phyloP scores from a whole-genome alignment of 2,113 vertebrate genomes.

The Mobula hypostoma region DNA sequence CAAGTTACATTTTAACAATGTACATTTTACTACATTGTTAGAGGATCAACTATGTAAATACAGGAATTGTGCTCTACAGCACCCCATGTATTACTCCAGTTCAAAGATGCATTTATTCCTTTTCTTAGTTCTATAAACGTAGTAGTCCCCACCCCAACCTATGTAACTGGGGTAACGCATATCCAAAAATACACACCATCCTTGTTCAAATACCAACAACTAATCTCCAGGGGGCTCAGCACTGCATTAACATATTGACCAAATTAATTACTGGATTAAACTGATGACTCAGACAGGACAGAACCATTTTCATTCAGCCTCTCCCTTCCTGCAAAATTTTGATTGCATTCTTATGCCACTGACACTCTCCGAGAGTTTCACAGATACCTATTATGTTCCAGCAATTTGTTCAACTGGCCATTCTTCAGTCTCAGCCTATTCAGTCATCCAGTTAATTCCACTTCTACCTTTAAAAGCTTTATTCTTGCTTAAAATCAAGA shows the following conservation, averaged over 20 bases:
- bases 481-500: neutral
- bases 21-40: neutral
- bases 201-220: neutral
- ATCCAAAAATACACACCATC: no score
- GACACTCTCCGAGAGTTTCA: neutral
- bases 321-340: neutral
- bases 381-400: neutral
- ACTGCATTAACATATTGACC: neutral
- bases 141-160: neutral
- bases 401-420: neutral
- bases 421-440: neutral
- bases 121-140: neutral
- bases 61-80: neutral
- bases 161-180: no score
- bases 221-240: neutral
- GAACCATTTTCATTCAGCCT: neutral
- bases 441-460: neutral
- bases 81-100: neutral
- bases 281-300: neutral
- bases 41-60: neutral
- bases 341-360: neutral
- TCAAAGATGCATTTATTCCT: neutral
- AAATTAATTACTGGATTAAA: neutral
- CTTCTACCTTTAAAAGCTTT: neutral
- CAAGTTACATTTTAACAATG: neutral